Base-by-base conservation (phyloP, 37 sponge, comb jelly and placozoan genomes). In the Halichondria panicea region DNA sequence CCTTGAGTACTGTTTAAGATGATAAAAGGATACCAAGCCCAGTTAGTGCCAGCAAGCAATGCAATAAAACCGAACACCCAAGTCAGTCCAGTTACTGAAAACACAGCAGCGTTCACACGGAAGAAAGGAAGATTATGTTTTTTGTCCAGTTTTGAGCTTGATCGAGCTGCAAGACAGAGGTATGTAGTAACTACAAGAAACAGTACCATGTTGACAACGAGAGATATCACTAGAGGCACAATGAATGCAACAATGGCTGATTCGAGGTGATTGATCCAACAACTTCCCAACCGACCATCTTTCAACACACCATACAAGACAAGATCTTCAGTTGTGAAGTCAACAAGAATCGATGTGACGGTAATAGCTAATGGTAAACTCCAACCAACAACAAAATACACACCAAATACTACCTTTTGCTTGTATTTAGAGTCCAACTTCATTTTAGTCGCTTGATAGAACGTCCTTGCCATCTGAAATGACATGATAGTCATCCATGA, bases 41-140 rank as follows among this genome's bases (percentile, higher is more conserved):
- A 81, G 43, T 28, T 56, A 8, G 40, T 57, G 42, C 43, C 44
- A 31, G 55, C 53, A 0, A 75, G 18, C 21, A 87, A 56, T 13
- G 87, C 82, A 0, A 80, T 3, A 37, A 80, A 75, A 13, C 87
- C 87, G 75, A 87, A 87, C 36, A 80, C 4, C 87, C 87, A 87
- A 33, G 81, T 80, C 44, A 74, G 22, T 9, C 87, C 87, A 8
- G 76, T 74, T 24, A 67, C 35, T 4, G 33, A 40, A 30, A 77
- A 70, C 0, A 81, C 18, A 18, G 83, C 72, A 4, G 63, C 15
- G 22, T 35, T 36, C n/a, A 63, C 63, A 37, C 63, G 33, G 36
- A 63, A 37, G 3, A 63, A 38, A 15, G 63, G 13, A 19, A 12
- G 52, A 25, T 12, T 2, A 43, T 68, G 42, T 30, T 1, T 13